Evolutionary conservation across 2,888 invertebrate species (phyloP).

Genomic region (Pristionchus japonicus): DNA sequence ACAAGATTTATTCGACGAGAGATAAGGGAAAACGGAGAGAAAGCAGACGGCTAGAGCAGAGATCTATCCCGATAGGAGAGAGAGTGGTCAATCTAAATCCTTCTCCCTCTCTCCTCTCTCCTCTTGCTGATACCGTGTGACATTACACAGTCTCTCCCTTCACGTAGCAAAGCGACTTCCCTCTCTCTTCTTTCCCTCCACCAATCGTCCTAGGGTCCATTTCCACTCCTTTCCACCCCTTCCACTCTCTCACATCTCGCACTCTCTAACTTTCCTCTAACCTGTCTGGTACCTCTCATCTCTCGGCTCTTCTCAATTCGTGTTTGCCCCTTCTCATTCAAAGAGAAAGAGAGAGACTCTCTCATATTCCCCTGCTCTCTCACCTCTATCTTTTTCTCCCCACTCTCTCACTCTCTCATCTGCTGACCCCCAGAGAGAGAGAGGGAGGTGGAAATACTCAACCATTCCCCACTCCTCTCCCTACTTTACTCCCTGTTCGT

Average conservation of each 20-base stretch:
- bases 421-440: slow-evolving; percentile 23
- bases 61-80: slow-evolving; percentile 41
- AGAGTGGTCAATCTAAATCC: slow-evolving; percentile 34
- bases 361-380: neutral
- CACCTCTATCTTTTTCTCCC: slow-evolving; percentile 1
- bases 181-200: neutral
- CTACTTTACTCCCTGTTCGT: slow-evolving; percentile 23
- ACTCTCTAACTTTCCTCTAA: slow-evolving; percentile 12
- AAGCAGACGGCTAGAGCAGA: neutral
- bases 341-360: neutral
- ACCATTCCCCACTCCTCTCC: neutral
- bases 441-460: slow-evolving; percentile 26
- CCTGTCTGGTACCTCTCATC: neutral
- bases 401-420: neutral
- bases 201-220: slow-evolving; percentile 34
- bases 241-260: neutral
- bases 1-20: slow-evolving; percentile 27
- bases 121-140: slow-evolving; percentile 30
- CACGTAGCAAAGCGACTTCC: slow-evolving; percentile 3
- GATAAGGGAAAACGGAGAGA: neutral
- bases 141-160: slow-evolving; percentile 40
- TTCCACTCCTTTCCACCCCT: slow-evolving; percentile 2
- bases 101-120: neutral
- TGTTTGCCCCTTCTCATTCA: slow-evolving; percentile 35
- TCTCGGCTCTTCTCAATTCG: slow-evolving; percentile 29